phyloP scores from a whole-genome alignment of 2,797 vertebrate genomes.

The Tamandua tetradactyla region DNA sequence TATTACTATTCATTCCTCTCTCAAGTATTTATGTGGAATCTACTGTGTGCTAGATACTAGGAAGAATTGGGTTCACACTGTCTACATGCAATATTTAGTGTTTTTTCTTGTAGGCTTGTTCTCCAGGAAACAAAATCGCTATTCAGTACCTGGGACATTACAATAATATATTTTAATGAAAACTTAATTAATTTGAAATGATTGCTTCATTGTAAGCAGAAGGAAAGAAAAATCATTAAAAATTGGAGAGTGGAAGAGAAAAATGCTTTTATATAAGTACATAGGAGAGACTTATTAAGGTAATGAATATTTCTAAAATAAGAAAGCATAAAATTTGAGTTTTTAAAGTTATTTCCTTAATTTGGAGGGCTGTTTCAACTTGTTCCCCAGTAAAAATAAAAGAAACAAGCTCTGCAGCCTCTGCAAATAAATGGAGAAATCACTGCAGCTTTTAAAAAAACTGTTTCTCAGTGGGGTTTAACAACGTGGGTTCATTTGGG shows the following conservation, averaged over 20 bases:
- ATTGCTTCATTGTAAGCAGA: slow-evolving; percentile 64
- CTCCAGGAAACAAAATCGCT: slow-evolving; percentile 33
- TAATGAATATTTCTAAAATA: slow-evolving; percentile 59
- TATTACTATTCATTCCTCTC: rapidly evolving
- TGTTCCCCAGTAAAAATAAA: not conserved
- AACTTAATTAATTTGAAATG: slow-evolving; percentile 76
- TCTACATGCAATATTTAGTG: not conserved
- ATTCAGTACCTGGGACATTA: slow-evolving; percentile 17
- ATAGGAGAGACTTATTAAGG: not conserved
- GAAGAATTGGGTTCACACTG: not conserved
- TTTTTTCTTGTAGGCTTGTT: not conserved
- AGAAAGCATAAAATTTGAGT: slow-evolving; percentile 37
- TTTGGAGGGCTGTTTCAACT: slow-evolving; percentile 52
- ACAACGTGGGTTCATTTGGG: not conserved
- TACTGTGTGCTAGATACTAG: not conserved
- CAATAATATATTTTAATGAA: slow-evolving; percentile 69
- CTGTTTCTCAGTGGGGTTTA: not conserved
- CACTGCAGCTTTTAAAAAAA: not conserved
- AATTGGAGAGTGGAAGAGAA: slow-evolving; percentile 68
- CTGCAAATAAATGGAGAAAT: not conserved
- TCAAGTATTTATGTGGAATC: not conserved
- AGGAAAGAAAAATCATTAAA: slow-evolving; percentile 67
- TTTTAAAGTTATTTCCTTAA: slow-evolving; percentile 69
- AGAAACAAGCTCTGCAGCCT: not conserved
- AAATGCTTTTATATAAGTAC: slow-evolving; percentile 47